Evolutionary conservation across 1,140 invertebrate species (phyloP), one percentile per base, ranked within the genome.

Genomic region (Drosophila obscura): DNA sequence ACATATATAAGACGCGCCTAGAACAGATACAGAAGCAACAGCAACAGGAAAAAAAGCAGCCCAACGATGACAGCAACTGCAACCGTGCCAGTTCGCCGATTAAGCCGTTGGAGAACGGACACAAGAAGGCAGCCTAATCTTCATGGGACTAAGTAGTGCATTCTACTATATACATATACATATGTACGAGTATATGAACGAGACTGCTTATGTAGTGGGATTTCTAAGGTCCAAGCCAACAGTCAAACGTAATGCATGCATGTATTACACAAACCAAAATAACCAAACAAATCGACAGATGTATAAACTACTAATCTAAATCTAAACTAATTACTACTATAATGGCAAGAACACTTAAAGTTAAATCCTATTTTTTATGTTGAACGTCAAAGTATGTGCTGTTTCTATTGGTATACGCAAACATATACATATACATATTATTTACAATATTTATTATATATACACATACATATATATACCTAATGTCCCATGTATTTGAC

Each of bases 1-100:
- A 96, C 90, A 94, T 89, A 48, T 91, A 91, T 77, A 90, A 90
- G 75, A 71, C 80, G 11, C 71, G 75, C 1, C 55, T 90, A 5
- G 82, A 90, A 35, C 77, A 90, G 45, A 69, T 44, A 9, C 66
- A 80, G 22, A 77, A 72, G 24, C 64, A 72, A 22, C 64, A 82
- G 22, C 72, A 79, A n/a, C 83, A 77, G 35, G 64, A 74, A 39
- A 56, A 77, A 16, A 41, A 59, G 24, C 64, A 73, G 44, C 52
- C 53, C 16, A 66, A 44, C 35, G 80, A 84, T 41, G 80, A 83
- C 5, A 83, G 49, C 41, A 87, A 81, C 16, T 83, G 58, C 31
- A 76, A 69, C 45, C 77, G 72, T 65, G 35, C 44, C 35, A 71
- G 48, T 39, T 31, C 44, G 41, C 26, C 67, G n/a, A 72, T 61